These are phyloP conservation scores for Campoletis raptor DNA, from an alignment of 2,888 invertebrate genomes.

Conservation along the genomic window DNA sequence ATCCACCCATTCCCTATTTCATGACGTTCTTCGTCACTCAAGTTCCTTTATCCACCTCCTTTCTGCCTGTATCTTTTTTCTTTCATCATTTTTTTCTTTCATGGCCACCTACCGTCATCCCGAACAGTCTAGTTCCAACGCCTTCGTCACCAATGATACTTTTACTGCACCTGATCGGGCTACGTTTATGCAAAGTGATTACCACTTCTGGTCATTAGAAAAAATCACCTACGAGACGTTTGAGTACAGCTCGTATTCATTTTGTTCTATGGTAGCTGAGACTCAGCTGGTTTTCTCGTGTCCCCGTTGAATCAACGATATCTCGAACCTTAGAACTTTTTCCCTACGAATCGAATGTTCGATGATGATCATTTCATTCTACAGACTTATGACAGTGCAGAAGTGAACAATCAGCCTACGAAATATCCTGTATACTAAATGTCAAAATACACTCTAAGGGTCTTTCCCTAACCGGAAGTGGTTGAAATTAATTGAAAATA, in stretches of 20 bases:
- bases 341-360: neutral
- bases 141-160: constrained; percentile 16
- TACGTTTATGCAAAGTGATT: constrained; percentile 4
- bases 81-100: constrained; percentile 45
- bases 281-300: neutral
- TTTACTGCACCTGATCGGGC: constrained; percentile 34
- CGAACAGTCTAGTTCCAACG: constrained; percentile 43
- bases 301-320: neutral
- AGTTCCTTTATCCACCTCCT: constrained; percentile 46
- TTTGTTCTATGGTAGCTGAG: neutral
- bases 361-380: neutral
- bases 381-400: neutral
- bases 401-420: neutral
- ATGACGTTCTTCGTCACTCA: constrained; percentile 57
- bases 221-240: neutral
- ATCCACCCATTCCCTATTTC: constrained; percentile 74
- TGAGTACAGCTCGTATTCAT: neutral
- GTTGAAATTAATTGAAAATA: neutral
- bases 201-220: neutral
- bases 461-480: neutral
- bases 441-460: neutral
- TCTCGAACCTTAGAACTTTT: neutral
- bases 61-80: constrained; percentile 44
- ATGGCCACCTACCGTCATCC: constrained; percentile 55
- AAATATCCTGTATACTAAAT: neutral